Evolutionary conservation across 2,113 vertebrate genomes (phyloP).

Genomic region (Coregonus clupeaformis): DNA sequence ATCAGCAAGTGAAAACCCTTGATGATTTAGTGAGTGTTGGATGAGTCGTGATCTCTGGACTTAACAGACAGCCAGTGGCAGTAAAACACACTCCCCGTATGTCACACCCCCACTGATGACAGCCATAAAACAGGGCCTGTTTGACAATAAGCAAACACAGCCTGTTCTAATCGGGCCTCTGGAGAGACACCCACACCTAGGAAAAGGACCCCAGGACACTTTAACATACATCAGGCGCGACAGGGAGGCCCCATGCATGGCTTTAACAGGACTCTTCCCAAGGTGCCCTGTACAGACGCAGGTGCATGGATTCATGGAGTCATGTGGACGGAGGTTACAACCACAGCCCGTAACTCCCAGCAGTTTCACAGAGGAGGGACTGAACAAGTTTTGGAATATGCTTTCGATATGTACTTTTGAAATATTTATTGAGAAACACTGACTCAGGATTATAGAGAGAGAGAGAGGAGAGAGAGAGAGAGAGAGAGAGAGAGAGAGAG

Average conservation of each 20-base stretch:
- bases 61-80: constrained; percentile 76
- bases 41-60: constrained; percentile 68
- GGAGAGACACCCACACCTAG: constrained; percentile 56
- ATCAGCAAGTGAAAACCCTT: constrained; percentile 26
- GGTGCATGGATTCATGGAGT: constrained; percentile 59
- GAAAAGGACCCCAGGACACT: constrained; percentile 55
- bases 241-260: constrained; percentile 51
- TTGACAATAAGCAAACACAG: constrained; percentile 72
- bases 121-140: constrained; percentile 70
- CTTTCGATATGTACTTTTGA: too few relatives aligned
- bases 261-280: constrained; percentile 29
- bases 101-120: constrained; percentile 74
- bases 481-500: too few relatives aligned
- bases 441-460: too few relatives aligned
- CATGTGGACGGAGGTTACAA: constrained; percentile 47
- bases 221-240: constrained; percentile 66
- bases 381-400: not conserved
- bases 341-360: not conserved
- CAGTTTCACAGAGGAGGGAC: not conserved
- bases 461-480: too few relatives aligned
- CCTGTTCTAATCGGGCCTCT: constrained; percentile 68
- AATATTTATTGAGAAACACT: too few relatives aligned
- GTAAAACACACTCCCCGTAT: constrained; percentile 75
- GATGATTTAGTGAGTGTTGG: constrained; percentile 68
- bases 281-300: constrained; percentile 51